phyloP scores from a whole-genome alignment of 2,888 invertebrate species.

The Anthophora plumipes region DNA sequence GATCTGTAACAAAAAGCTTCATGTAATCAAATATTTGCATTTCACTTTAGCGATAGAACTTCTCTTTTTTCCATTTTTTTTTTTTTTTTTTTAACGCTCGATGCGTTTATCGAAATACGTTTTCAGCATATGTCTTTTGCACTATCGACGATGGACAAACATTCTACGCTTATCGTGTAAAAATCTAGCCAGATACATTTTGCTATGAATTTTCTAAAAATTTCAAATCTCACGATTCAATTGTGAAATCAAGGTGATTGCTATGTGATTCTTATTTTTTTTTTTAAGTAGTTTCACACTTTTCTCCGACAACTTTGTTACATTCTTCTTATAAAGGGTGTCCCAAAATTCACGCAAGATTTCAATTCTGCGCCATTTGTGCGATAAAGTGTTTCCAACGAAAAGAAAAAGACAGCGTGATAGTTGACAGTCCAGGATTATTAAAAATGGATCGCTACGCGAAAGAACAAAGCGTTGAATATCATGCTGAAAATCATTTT shows the following conservation, averaged over 20 bases:
- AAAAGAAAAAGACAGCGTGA: too few species aligned
- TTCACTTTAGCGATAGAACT: slow-evolving; percentile 1
- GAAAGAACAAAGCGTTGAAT: too few species aligned
- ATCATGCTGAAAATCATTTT: too few species aligned
- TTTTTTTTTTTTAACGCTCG: slow-evolving; percentile 13
- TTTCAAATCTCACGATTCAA: neutral
- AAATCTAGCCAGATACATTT: slow-evolving; percentile 15
- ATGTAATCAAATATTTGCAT: slow-evolving; percentile 18
- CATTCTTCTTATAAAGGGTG: neutral
- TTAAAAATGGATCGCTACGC: too few species aligned
- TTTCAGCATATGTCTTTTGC: slow-evolving; percentile 31
- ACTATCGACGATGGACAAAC: slow-evolving; percentile 36
- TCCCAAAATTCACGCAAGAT: too few species aligned
- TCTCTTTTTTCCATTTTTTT: too few species aligned
- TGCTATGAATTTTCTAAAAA: neutral
- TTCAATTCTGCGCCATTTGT: too few species aligned
- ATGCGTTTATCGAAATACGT: slow-evolving; percentile 23
- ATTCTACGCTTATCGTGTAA: neutral
- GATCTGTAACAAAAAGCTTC: slow-evolving; percentile 50
- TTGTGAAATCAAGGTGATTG: neutral
- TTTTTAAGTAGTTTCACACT: too few species aligned
- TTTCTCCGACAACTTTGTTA: neutral
- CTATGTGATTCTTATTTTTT: neutral
- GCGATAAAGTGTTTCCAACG: too few species aligned
- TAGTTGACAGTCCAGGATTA: too few species aligned